Conservation (phyloP, 2,888 invertebrate species). For the Volucella inanis region DNA sequence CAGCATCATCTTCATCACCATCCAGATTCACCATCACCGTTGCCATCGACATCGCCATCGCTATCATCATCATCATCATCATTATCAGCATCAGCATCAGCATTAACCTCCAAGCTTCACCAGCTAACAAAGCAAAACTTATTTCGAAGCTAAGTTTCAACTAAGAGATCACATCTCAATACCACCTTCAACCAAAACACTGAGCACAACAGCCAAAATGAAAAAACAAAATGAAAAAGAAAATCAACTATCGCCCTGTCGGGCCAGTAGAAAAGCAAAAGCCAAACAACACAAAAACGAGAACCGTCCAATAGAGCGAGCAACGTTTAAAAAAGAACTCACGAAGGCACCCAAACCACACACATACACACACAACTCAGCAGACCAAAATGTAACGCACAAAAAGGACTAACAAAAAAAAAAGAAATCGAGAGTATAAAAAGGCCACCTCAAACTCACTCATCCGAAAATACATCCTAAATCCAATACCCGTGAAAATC, state of each 20-base stretch:
- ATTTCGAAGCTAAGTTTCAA: constrained; percentile 56
- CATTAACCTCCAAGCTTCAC: constrained; percentile 45
- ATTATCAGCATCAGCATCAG: constrained; percentile 38
- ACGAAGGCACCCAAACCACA: no score
- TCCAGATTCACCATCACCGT: not conserved
- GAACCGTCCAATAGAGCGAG: constrained; percentile 6
- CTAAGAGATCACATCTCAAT: constrained; percentile 62
- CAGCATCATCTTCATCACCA: not conserved
- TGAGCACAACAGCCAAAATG: constrained; percentile 18
- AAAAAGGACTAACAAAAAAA: constrained; percentile 18
- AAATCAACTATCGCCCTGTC: constrained; percentile 59
- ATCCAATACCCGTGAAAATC: constrained; percentile 72
- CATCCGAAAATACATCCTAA: constrained; percentile 42
- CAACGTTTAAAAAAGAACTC: not conserved
- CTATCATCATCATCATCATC: constrained; percentile 29
- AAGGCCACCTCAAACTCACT: no score
- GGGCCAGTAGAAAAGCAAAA: constrained; percentile 35
- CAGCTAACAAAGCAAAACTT: constrained; percentile 35
- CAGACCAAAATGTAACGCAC: constrained; percentile 13
- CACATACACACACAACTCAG: no score
- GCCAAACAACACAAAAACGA: constrained; percentile 29
- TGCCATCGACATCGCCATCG: not conserved
- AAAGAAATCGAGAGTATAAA: not conserved
- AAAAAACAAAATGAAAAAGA: constrained; percentile 51
- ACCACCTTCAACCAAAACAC: not conserved